These are phyloP conservation scores for Aselliscus stoliczkanus DNA, from an alignment of 2,797 vertebrate species.

Conservation along the genomic window DNA sequence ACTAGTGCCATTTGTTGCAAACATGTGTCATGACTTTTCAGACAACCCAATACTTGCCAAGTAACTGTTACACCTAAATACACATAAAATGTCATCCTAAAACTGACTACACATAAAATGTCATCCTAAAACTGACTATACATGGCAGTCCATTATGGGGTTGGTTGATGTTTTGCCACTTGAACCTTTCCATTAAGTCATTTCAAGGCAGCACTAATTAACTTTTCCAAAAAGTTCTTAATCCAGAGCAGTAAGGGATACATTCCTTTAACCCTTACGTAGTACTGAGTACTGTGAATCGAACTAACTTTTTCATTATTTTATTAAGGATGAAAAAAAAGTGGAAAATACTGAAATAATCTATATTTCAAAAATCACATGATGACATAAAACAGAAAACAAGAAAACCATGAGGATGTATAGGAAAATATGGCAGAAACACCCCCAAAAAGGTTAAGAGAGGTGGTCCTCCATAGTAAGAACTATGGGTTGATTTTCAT, in stretches of 20 bases:
- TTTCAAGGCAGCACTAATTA: not conserved
- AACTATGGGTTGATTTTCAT: not conserved
- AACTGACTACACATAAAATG: not conserved
- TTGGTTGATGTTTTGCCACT: not conserved
- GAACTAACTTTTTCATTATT: not conserved
- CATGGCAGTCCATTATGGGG: not conserved
- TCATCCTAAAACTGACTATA: not conserved
- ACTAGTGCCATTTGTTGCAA: too few relatives aligned
- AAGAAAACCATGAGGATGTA: not conserved
- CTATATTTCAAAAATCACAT: not conserved
- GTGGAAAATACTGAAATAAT: too few relatives aligned
- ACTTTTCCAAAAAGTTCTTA: not conserved
- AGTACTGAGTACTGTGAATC: not conserved
- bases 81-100: not conserved
- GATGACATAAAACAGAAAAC: not conserved
- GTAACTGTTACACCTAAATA: not conserved
- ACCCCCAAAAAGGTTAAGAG: not conserved
- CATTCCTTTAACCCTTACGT: not conserved
- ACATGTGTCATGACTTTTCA: too few relatives aligned
- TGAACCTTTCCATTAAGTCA: not conserved
- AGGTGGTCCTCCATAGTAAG: not conserved
- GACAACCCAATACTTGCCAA: too few relatives aligned
- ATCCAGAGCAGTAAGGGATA: not conserved
- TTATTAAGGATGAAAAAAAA: not conserved
- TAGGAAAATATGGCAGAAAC: slow-evolving; percentile 8